Base-by-base conservation (phyloP, 2,888 invertebrate species). In the Drosophila subquinaria region DNA sequence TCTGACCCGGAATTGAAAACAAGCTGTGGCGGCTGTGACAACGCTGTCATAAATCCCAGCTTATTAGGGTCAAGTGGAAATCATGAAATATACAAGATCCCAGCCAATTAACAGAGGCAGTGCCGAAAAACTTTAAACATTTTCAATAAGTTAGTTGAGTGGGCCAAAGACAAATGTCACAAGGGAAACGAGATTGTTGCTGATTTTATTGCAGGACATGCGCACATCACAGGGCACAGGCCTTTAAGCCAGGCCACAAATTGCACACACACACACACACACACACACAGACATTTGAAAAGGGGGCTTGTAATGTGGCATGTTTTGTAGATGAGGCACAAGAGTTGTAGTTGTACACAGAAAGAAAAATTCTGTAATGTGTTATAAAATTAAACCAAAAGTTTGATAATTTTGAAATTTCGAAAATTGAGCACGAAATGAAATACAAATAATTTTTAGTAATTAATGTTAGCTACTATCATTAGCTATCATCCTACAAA, bases 221-320 rank as follows among this genome's bases (percentile, higher is more conserved):
- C 83, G 83, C 83, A 84, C 59, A 81, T 68, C 64, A 50, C 23
- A 76, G 52, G 61, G 36, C 64, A 50, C 23, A 76, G 56, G 61
- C 35, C 78, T 82, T 82, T 56, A 85, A 82, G 82, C 82, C 69
- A 77, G 75, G 81, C 82, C 82, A 76, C 82, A 85, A 82, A 82
- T 73, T 76, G 64, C 75, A 63, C 61, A 70, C 65, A 62, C 48
- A 56, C 55, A 56, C 59, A 55, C 27, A 74, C 50, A 61, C 42
- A 55, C 27, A 42, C 33, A 17, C 20, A 30, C 47, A n/a, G n/a
- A 48, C 13, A 48, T 13, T 56, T 27, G 11, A 51, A 35, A 30
- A 42, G 47, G 63, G 64, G 63, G 47, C 68, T 55, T 63, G 72
- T 56, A 68, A 60, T 48, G 53, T 47, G 47, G 43, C 59, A 52